Conservation (phyloP, 2,888 invertebrate genomes). For the Acrobasis repandana region DNA sequence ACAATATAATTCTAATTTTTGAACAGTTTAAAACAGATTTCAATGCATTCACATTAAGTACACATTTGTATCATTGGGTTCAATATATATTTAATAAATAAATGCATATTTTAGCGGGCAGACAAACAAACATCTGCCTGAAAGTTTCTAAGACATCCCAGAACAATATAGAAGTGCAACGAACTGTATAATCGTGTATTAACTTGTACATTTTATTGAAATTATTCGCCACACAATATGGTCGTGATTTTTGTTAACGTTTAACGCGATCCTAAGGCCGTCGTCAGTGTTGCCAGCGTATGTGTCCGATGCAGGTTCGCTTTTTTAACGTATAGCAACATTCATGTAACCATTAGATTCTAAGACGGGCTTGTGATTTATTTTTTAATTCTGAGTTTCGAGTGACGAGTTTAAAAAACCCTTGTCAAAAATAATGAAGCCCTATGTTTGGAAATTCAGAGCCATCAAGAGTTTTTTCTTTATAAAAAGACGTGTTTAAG, state of each 20-base stretch:
- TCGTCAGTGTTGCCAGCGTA: constrained; percentile 32
- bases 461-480: no score
- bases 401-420: no score
- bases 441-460: no score
- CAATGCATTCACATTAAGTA: no score
- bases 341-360: not conserved
- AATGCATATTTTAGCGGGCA: no score
- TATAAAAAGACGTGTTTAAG: no score
- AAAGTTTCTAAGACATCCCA: not conserved
- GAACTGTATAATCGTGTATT: not conserved
- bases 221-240: not conserved
- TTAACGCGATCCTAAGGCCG: constrained; percentile 27
- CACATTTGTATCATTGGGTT: no score
- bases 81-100: no score
- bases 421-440: no score
- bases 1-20: no score
- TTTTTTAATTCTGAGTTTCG: not conserved
- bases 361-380: not conserved
- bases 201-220: not conserved
- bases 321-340: constrained; percentile 16
- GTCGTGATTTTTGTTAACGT: not conserved
- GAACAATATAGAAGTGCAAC: not conserved
- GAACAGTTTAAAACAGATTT: no score
- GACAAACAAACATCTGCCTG: not conserved
- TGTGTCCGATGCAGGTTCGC: constrained; percentile 71